phyloP scores from a whole-genome alignment of 1,140 invertebrate species.

The Lucilia cuprina region DNA sequence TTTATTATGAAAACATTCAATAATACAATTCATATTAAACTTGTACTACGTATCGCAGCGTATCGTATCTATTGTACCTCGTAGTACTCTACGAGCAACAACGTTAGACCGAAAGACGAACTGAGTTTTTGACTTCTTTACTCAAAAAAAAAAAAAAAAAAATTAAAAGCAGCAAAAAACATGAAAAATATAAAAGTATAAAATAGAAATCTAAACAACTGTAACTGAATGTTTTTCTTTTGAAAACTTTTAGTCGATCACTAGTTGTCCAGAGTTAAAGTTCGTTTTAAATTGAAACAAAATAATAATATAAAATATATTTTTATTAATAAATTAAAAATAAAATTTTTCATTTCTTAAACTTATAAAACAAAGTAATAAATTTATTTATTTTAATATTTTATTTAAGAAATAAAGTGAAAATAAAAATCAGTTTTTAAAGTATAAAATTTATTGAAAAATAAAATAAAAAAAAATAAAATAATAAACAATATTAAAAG shows the following conservation, averaged over 20 bases:
- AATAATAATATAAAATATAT: conserved; percentile 22
- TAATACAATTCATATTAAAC: no score
- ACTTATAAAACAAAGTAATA: not conserved
- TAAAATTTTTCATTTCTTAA: no score
- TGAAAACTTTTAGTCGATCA: conserved; percentile 32
- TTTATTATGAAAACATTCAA: no score
- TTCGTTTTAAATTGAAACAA: conserved; percentile 20
- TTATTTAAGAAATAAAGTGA: no score
- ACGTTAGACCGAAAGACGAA: not conserved
- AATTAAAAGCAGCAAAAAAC: not conserved
- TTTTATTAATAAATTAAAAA: not conserved
- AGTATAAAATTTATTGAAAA: no score
- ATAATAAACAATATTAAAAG: no score
- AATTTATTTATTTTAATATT: no score
- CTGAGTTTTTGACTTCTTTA: not conserved
- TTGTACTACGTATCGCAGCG: no score
- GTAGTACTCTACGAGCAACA: no score
- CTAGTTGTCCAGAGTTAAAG: conserved; percentile 21
- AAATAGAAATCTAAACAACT: not conserved
- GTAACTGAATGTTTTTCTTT: conserved; percentile 23
- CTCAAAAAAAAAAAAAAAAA: not conserved
- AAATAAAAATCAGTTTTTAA: no score
- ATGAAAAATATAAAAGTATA: not conserved
- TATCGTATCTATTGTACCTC: no score
- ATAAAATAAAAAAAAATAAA: no score